Percentiles rank a stretch among this genome's conserved stretches.
Evolutionary conservation across 2,113 vertebrate genomes (phyloP).

Genomic region (Hepsetus odoe): DNA sequence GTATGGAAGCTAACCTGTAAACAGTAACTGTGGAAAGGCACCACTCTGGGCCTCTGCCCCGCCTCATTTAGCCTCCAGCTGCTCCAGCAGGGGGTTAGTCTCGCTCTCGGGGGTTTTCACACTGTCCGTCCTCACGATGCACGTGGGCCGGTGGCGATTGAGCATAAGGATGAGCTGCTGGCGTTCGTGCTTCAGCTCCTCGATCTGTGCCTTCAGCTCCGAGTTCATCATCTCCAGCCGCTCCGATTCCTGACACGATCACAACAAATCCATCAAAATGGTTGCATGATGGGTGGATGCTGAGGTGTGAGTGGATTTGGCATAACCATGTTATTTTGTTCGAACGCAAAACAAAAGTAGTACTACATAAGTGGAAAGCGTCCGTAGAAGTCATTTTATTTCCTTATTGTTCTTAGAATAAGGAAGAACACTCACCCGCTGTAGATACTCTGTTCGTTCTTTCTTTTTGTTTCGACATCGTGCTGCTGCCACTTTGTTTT

Average conservation of each 20-base stretch:
- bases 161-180: conserved; percentile 96
- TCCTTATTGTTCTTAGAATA: neutral
- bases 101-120: conserved; percentile 88
- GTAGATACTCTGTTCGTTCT: conserved; percentile 94
- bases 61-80: conserved; percentile 86
- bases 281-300: neutral
- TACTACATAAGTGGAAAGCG: too few species aligned
- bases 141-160: conserved; percentile 92
- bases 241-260: conserved; percentile 85
- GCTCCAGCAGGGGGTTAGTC: conserved; percentile 86
- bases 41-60: conserved; percentile 24
- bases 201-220: conserved; percentile 93
- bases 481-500: conserved; percentile 96
- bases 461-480: conserved; percentile 99
- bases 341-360: too few species aligned
- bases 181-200: conserved; percentile 92
- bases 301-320: neutral
- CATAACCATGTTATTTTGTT: neutral
- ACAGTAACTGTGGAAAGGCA: conserved; percentile 51
- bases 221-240: conserved; percentile 94
- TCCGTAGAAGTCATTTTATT: too few species aligned
- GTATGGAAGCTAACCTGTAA: conserved; percentile 55
- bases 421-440: conserved; percentile 78
- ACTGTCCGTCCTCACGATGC: conserved; percentile 92
- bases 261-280: neutral